Percentiles rank a stretch among this genome's conserved stretches.
Evolutionary conservation across 2,113 vertebrate genomes (phyloP).

Genomic region (Halcyon senegalensis): DNA sequence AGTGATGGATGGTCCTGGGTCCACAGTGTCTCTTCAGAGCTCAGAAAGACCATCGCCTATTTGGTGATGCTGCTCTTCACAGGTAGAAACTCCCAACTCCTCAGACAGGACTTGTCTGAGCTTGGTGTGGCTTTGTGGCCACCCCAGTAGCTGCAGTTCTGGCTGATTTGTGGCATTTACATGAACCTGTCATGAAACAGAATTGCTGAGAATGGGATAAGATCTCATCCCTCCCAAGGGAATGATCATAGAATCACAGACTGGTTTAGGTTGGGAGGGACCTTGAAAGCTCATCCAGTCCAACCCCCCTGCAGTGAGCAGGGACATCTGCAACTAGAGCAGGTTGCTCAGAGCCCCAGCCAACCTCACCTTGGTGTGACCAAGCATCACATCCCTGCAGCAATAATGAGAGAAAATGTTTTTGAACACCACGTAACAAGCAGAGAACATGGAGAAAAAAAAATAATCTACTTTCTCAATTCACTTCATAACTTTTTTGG

Average conservation of each 20-base stretch:
- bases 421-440: background rate
- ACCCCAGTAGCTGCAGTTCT: background rate
- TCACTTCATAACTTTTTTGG: background rate
- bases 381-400: background rate
- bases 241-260: background rate
- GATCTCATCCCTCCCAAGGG: background rate
- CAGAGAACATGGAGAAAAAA: background rate
- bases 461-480: background rate
- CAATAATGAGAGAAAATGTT: background rate
- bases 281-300: too few relatives aligned
- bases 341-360: background rate
- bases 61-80: too few relatives aligned
- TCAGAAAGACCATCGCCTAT: background rate
- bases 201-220: background rate
- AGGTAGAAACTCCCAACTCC: background rate
- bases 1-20: rapidly evolving
- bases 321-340: too few relatives aligned
- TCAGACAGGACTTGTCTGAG: background rate
- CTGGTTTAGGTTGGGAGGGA: background rate
- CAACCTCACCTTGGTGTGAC: background rate
- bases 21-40: background rate
- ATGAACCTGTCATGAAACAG: background rate
- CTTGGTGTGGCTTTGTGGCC: background rate
- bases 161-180: background rate
- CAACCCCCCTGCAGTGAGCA: too few relatives aligned